phyloP scores from a whole-genome alignment of 1,140 invertebrate genomes.

The Camponotus pennsylvanicus region DNA sequence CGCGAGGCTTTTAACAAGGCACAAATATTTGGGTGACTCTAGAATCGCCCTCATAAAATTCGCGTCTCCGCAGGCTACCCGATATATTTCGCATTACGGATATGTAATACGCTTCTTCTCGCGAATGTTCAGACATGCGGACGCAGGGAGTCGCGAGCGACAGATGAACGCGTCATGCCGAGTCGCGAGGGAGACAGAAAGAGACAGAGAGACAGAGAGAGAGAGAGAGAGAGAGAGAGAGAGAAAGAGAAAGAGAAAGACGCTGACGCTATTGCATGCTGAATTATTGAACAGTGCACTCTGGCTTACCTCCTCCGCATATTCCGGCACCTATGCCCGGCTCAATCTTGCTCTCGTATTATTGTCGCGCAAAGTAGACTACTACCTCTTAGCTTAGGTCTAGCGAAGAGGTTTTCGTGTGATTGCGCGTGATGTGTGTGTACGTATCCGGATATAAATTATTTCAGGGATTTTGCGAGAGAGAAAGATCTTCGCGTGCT shows the following conservation, averaged over 20 bases:
- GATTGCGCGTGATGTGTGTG: constrained; percentile 47
- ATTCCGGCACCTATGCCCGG: constrained; percentile 70
- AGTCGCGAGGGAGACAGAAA: no score
- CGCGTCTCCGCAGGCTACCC: background rate
- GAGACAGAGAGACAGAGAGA: constrained; percentile 41
- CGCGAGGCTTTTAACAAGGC: background rate
- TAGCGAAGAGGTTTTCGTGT: constrained; percentile 1
- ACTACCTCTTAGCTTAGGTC: constrained; percentile 4
- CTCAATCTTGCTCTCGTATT: constrained; percentile 71
- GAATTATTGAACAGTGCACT: constrained; percentile 82
- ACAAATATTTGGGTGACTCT: background rate
- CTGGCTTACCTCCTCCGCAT: constrained; percentile 74
- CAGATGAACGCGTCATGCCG: constrained; percentile 46
- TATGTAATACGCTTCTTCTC: constrained; percentile 48
- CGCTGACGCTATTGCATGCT: constrained; percentile 72
- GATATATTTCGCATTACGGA: constrained; percentile 31
- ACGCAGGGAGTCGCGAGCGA: constrained; percentile 42
- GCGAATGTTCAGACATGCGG: constrained; percentile 30
- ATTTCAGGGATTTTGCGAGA: constrained; percentile 67
- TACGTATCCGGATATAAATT: constrained; percentile 68
- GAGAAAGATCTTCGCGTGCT: background rate
- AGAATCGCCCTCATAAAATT: background rate
- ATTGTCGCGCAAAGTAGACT: constrained; percentile 74
- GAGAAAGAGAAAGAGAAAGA: background rate
- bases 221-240: constrained; percentile 32